These are phyloP conservation scores for Orientallactaga sibirica DNA, from an alignment of 2,797 vertebrate species.

Conservation along the genomic window DNA sequence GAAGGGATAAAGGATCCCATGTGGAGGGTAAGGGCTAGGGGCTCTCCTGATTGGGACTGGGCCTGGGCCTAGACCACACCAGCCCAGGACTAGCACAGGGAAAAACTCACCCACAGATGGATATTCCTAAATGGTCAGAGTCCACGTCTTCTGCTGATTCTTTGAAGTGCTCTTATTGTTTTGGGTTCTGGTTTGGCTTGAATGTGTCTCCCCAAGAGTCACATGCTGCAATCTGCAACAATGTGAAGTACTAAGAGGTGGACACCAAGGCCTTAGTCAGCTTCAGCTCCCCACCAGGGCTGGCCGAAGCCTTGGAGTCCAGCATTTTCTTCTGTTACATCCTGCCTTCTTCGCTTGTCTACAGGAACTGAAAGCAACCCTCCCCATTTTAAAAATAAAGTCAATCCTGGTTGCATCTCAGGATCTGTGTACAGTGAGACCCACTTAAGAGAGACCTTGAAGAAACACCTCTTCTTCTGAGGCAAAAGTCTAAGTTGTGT, in stretches of 20 bases:
- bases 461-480: background rate
- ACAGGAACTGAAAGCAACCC: background rate
- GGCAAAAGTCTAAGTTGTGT: background rate
- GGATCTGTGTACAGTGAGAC: background rate
- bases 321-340: background rate
- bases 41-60: too few species aligned
- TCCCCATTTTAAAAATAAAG: background rate
- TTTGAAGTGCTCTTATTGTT: background rate
- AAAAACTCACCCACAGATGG: too few species aligned
- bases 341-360: background rate
- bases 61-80: too few species aligned
- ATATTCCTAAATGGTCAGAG: too few species aligned
- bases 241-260: background rate
- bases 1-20: too few species aligned
- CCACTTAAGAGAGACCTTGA: conserved; percentile 7
- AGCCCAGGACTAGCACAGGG: too few species aligned
- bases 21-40: too few species aligned
- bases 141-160: background rate
- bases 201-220: background rate
- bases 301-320: background rate
- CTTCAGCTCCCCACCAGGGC: background rate
- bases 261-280: background rate
- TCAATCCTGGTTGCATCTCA: background rate
- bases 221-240: background rate
- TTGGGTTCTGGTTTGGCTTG: background rate